Evolutionary conservation across 2,888 invertebrate genomes (phyloP), one percentile per base, ranked within the genome.

Genomic region (Ernsta delagoae): DNA sequence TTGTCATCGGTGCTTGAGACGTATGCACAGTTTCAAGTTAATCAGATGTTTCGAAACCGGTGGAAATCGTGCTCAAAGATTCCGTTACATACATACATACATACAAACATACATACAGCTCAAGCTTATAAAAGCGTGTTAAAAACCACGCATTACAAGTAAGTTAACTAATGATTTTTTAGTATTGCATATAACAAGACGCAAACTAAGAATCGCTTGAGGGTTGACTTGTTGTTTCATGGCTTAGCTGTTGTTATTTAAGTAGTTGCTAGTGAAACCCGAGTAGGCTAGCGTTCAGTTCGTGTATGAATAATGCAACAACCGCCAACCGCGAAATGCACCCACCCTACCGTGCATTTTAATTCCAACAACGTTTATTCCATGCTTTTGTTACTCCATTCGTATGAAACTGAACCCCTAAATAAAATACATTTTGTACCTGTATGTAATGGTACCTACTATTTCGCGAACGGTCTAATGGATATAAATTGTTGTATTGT

Each of bases 401-500:
- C 48, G 12, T 48, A 48, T 48, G 48, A 12, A 48, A 48, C 48
- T 48, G 48, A 48, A 48, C n/a, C 48, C 12, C 8, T 48, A 48
- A 48, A 48, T 48, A 48, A 48, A 48, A 48, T 48, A 48, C 48
- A 48, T 48, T 48, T 48, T 48, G 48, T 48, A 48, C 16, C 7
- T 48, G 1, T 24, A 24, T 24, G 24, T 24, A 48, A 48, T 48
- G 48, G 12, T 4, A 39, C 5, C 3, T 45, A 45, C 11, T n/a
- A 11, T 45, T 45, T 45, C 4, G 48, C 48, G 48, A 12, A 5
- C 48, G 12, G 48, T 48, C 12, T 48, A 45, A 45, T 45, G 45
- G 45, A 45, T 11, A 45, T 45, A 45, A n/a, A 45, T 45, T 45
- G 45, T 45, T 45, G 4, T 45, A 4, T 5, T n/a, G 45, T 45